Percentiles rank a stretch among this genome's conserved stretches.
These are phyloP conservation scores for Nansenia antarctica DNA, from an alignment of 2,113 vertebrate species.

Conservation along the genomic window DNA sequence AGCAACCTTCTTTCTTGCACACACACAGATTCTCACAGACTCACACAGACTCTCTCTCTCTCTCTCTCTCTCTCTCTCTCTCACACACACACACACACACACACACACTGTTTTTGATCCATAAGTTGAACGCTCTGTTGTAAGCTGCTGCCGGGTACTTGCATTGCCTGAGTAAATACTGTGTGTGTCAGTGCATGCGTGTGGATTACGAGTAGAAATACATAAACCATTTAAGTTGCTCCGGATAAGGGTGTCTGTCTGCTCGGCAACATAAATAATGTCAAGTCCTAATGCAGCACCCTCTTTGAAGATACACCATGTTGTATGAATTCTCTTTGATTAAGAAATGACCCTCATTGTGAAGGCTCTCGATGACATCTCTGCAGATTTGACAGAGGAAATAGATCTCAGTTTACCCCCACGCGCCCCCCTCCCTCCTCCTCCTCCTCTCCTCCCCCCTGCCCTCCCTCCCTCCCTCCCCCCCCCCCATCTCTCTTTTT, in stretches of 20 bases:
- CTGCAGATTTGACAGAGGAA: conserved; percentile 44
- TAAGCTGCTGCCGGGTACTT: neutral
- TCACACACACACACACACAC: conserved; percentile 43
- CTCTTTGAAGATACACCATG: conserved; percentile 56
- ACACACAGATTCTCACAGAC: conserved; percentile 45
- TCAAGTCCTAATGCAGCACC: conserved; percentile 50
- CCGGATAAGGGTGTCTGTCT: conserved; percentile 54
- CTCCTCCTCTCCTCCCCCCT: neutral
- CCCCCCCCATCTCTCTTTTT: conserved; percentile 48
- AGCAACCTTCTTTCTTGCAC: conserved; percentile 13
- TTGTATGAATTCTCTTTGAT: conserved; percentile 63
- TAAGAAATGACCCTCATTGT: conserved; percentile 72
- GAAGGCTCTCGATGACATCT: conserved; percentile 63
- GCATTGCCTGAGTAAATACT: conserved; percentile 35
- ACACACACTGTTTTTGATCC: conserved; percentile 47
- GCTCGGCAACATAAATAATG: conserved; percentile 56
- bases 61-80: conserved; percentile 52
- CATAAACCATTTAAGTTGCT: conserved; percentile 59
- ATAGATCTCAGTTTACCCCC: conserved; percentile 21
- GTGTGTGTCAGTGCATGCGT: conserved; percentile 33
- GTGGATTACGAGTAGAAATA: conserved; percentile 52
- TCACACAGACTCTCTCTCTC: conserved; percentile 37
- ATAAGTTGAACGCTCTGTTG: conserved; percentile 34
- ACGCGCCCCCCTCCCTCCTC: too few relatives aligned
- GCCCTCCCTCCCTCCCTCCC: conserved; percentile 8